A percentile compares a stretch with the other conserved stretches of the same genome.
phyloP scores from a whole-genome alignment of 2,113 vertebrate genomes.

The Scomber colias region DNA sequence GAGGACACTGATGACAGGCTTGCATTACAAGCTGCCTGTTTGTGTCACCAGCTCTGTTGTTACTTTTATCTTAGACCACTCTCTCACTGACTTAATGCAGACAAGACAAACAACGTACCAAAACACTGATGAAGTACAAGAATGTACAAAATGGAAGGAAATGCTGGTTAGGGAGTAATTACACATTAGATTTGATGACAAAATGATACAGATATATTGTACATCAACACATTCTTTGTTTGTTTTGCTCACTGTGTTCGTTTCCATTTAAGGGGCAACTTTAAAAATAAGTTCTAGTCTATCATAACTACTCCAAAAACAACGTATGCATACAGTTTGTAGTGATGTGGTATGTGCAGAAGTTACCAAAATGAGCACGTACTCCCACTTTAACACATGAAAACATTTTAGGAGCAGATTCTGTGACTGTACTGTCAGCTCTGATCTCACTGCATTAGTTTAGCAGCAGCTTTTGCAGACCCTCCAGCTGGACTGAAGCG shows the following conservation, averaged over 20 bases:
- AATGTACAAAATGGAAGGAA: too few relatives aligned
- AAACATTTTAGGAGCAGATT: conserved; percentile 3
- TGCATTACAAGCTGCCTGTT: conserved; percentile 1
- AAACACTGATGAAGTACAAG: too few relatives aligned
- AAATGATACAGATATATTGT: too few relatives aligned
- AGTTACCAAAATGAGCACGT: background rate
- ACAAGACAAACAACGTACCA: too few relatives aligned
- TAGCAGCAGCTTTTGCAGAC: conserved; percentile 37
- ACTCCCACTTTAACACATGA: background rate
- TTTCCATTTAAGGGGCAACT: background rate
- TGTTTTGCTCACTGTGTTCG: too few relatives aligned
- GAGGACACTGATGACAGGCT: conserved; percentile 55
- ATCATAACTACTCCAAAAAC: background rate
- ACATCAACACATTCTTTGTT: too few relatives aligned
- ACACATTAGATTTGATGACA: too few relatives aligned
- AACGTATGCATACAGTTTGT: too few relatives aligned
- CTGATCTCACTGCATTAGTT: conserved; percentile 44
- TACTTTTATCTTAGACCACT: background rate
- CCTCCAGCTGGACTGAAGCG: conserved; percentile 58
- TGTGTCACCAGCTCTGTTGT: conserved; percentile 17
- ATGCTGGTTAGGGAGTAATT: too few relatives aligned
- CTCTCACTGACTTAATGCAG: background rate
- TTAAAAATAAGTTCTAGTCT: background rate
- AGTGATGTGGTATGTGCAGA: background rate
- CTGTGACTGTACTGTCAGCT: conserved; percentile 15